Conservation (phyloP, 2,797 vertebrate species). For the Streptopelia turtur region DNA sequence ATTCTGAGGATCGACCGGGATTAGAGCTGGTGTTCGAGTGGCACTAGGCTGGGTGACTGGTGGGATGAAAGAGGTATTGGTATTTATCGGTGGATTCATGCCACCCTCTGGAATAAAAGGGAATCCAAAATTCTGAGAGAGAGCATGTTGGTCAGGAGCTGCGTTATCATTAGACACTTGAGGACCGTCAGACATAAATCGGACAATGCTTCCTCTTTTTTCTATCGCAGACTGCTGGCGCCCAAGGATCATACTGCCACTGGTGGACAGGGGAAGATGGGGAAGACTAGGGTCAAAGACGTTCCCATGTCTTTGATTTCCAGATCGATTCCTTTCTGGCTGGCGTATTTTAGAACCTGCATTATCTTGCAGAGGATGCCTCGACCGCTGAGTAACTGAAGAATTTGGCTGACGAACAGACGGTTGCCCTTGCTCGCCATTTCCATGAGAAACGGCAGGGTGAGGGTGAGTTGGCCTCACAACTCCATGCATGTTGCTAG, state of each 20-base stretch:
- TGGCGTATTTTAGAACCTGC: constrained; percentile 88
- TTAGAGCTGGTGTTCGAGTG: constrained; percentile 90
- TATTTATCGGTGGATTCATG: constrained; percentile 96
- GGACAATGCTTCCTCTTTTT: constrained; percentile 92
- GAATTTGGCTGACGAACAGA: constrained; percentile 85
- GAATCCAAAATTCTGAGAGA: constrained; percentile 96
- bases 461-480: constrained; percentile 88
- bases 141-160: constrained; percentile 88
- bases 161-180: constrained; percentile 89
- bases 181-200: constrained; percentile 91
- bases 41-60: constrained; percentile 91
- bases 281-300: constrained; percentile 91
- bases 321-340: constrained; percentile 87
- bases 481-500: constrained; percentile 90
- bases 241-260: constrained; percentile 89
- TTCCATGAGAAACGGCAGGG: constrained; percentile 87
- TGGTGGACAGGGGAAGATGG: constrained; percentile 87
- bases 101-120: constrained; percentile 93
- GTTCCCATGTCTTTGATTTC: constrained; percentile 87
- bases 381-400: constrained; percentile 89
- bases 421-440: constrained; percentile 86
- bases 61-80: constrained; percentile 95
- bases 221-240: constrained; percentile 87
- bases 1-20: constrained; percentile 96
- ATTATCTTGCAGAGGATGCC: constrained; percentile 87